Percentiles rank a stretch among this genome's conserved stretches.
Evolutionary conservation across 2,888 invertebrate genomes (phyloP).

Genomic region (Axea sp.): DNA sequence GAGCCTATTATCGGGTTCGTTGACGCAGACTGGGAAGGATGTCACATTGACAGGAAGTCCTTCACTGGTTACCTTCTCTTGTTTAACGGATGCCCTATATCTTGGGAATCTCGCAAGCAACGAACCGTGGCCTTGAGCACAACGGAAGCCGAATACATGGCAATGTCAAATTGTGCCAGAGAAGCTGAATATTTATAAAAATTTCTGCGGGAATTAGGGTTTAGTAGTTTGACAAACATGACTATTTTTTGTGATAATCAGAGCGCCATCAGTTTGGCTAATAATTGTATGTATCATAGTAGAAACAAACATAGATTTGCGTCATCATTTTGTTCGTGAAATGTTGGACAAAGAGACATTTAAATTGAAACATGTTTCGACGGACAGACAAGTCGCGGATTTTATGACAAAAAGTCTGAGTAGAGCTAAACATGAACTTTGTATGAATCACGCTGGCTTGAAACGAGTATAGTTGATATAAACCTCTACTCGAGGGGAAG

Average conservation of each 20-base stretch:
- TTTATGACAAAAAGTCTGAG: constrained; percentile 17
- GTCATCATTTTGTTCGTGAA: constrained; percentile 23
- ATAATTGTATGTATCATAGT: constrained; percentile 12
- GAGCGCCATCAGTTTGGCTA: constrained; percentile 16
- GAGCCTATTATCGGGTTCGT: background rate
- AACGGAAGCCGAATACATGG: constrained; percentile 34
- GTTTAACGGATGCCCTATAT: constrained; percentile 14
- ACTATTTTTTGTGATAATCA: constrained; percentile 28
- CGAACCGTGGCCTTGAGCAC: constrained; percentile 30
- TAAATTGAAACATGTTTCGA: constrained; percentile 11
- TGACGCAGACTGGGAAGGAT: background rate
- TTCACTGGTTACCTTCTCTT: constrained; percentile 21
- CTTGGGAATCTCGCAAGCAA: constrained; percentile 45
- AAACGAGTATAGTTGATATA: background rate
- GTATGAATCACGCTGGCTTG: constrained; percentile 9
- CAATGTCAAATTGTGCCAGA: constrained; percentile 11
- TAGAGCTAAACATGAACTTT: constrained; percentile 2
- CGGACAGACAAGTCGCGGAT: constrained; percentile 21
- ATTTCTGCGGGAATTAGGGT: constrained; percentile 14
- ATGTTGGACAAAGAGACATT: constrained; percentile 1
- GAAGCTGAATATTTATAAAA: constrained; percentile 12
- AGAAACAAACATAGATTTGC: constrained; percentile 21
- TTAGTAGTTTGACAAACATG: constrained; percentile 1
- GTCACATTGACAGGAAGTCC: background rate
- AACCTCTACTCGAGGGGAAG: constrained; percentile 27